Conservation (phyloP, 2,888 invertebrate species). For the Dicranocentrus wangi region DNA sequence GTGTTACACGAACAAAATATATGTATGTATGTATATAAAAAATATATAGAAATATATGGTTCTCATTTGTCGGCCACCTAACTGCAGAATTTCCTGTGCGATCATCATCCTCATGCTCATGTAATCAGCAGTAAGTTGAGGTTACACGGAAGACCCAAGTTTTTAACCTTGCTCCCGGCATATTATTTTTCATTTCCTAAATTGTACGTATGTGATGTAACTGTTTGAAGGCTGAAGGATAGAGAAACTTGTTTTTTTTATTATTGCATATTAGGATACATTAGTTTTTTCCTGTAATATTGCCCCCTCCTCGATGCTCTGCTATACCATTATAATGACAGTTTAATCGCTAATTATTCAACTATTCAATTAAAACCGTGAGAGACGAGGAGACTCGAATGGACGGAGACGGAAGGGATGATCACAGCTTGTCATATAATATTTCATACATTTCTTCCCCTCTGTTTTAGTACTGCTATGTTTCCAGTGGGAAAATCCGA, state of each 20-base stretch:
- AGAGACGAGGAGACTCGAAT: no score
- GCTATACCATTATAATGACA: constrained; percentile 18
- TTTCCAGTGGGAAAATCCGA: no score
- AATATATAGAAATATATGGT: no score
- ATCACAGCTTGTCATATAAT: no score
- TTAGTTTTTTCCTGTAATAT: constrained; percentile 1
- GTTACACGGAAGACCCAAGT: constrained; percentile 23
- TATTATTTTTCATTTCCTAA: not conserved
- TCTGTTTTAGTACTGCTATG: no score
- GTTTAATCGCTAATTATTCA: constrained; percentile 49
- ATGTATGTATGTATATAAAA: constrained; percentile 25
- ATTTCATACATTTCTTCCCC: no score
- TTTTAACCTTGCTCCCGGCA: constrained; percentile 48
- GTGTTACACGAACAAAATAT: no score
- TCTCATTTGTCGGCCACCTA: constrained; percentile 56
- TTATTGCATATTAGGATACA: no score
- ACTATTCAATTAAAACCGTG: constrained; percentile 52
- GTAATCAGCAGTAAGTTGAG: no score
- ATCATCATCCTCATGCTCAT: constrained; percentile 1
- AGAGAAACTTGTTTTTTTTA: constrained; percentile 4
- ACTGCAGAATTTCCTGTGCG: constrained; percentile 47
- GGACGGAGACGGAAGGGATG: no score
- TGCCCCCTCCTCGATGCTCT: no score
- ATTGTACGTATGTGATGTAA: constrained; percentile 23
- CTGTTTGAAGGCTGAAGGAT: not conserved